phyloP scores from a whole-genome alignment of 2,888 invertebrate species.

The Lasiommata megera region DNA sequence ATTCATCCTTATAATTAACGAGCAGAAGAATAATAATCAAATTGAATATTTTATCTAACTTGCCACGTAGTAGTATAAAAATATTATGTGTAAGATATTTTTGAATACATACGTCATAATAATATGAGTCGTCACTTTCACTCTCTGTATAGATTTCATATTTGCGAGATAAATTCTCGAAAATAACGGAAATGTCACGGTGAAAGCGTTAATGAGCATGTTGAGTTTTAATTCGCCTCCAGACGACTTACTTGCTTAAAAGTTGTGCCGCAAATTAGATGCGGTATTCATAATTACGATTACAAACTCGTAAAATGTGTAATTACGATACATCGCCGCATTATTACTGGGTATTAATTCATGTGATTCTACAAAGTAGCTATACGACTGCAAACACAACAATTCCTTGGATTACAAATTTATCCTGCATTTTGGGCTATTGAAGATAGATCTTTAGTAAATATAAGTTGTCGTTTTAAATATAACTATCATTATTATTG shows the following conservation, averaged over 20 bases:
- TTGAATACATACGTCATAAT: not conserved
- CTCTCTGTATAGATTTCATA: slow-evolving; percentile 52
- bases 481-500: too few relatives aligned
- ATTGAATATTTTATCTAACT: too few relatives aligned
- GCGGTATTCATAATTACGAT: slow-evolving; percentile 17
- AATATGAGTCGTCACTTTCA: slow-evolving; percentile 43
- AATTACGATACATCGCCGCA: not conserved
- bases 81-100: not conserved
- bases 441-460: not conserved
- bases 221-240: slow-evolving; percentile 67
- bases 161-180: slow-evolving; percentile 57
- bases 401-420: too few relatives aligned
- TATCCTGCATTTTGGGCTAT: too few relatives aligned
- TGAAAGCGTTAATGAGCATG: slow-evolving; percentile 71
- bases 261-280: slow-evolving; percentile 36
- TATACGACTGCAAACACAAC: too few relatives aligned
- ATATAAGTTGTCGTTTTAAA: too few relatives aligned
- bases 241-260: slow-evolving; percentile 40
- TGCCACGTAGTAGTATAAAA: not conserved
- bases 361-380: not conserved
- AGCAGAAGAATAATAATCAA: too few relatives aligned
- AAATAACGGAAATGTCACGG: slow-evolving; percentile 63
- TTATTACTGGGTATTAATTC: not conserved
- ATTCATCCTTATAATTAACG: too few relatives aligned
- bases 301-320: not conserved